Evolutionary conservation across 35 echinoderm and acorn worm genomes (phyloP).

Genomic region (Apostichopus parvimensis): DNA sequence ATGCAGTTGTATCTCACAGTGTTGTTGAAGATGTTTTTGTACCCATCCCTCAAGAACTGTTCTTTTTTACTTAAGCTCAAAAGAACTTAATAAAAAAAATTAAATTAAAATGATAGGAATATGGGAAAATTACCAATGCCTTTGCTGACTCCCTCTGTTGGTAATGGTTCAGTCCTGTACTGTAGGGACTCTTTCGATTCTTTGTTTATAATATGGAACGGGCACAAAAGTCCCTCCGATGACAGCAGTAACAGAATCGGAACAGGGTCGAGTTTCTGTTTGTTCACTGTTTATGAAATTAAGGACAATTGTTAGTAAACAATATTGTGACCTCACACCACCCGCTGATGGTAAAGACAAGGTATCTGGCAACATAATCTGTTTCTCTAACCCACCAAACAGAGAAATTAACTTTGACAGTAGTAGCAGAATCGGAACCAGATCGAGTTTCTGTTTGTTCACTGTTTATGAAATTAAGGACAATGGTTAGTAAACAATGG

Average conservation of each 20-base stretch:
- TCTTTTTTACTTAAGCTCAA: background rate
- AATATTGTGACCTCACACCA: background rate
- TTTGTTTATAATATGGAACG: conserved; percentile 77
- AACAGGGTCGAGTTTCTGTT: conserved; percentile 52
- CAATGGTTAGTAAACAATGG: background rate
- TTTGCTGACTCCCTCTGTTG: conserved; percentile 68
- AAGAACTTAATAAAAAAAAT: background rate
- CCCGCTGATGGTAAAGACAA: too few species aligned
- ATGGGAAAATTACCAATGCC: background rate
- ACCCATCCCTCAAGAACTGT: background rate
- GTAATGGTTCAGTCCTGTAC: conserved; percentile 64
- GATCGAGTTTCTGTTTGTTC: conserved; percentile 50
- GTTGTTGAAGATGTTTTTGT: too few species aligned
- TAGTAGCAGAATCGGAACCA: conserved; percentile 56
- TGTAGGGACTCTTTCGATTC: conserved; percentile 61
- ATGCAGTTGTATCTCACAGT: too few species aligned
- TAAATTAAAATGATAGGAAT: background rate
- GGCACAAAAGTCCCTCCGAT: conserved; percentile 92
- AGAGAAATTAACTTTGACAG: too few species aligned
- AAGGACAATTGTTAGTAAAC: background rate
- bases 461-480: background rate
- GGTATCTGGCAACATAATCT: too few species aligned
- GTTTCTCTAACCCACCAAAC: too few species aligned
- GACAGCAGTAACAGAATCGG: conserved; percentile 44
- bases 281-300: conserved; percentile 21